These are phyloP conservation scores for Eurois occulta DNA, from an alignment of 2,888 invertebrate species.

Conservation along the genomic window DNA sequence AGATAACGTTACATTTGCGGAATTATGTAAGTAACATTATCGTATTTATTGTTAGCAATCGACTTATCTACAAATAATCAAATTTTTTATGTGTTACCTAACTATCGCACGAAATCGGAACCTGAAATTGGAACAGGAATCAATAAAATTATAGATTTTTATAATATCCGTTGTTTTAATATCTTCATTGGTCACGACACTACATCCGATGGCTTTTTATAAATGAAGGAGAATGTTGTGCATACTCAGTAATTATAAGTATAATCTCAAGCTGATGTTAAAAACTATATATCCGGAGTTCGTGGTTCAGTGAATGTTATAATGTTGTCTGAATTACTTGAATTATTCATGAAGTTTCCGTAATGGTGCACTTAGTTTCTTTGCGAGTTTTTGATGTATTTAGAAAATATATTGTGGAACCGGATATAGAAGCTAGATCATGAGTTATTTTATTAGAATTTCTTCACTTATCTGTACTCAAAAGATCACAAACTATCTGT, in stretches of 20 bases:
- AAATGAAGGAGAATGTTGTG: constrained; percentile 34
- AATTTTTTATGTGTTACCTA: constrained; percentile 23
- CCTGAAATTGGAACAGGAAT: constrained; percentile 25
- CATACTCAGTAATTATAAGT: constrained; percentile 27
- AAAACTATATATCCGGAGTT: constrained; percentile 33
- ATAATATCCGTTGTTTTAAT: constrained; percentile 40
- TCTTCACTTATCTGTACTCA: constrained; percentile 7
- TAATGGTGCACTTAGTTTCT: constrained; percentile 53
- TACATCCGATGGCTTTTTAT: constrained; percentile 7
- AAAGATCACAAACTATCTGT: background rate
- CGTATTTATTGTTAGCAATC: constrained; percentile 24
- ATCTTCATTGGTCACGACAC: constrained; percentile 22
- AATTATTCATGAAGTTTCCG: constrained; percentile 56
- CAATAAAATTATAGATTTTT: constrained; percentile 14
- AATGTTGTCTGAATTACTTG: constrained; percentile 48
- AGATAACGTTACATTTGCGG: constrained; percentile 70
- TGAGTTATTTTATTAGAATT: constrained; percentile 4
- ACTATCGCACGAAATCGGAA: constrained; percentile 34
- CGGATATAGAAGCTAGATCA: constrained; percentile 21
- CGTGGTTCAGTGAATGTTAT: constrained; percentile 55
- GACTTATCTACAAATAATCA: constrained; percentile 8
- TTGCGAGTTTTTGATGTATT: constrained; percentile 36
- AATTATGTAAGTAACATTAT: constrained; percentile 67
- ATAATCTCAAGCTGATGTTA: constrained; percentile 20
- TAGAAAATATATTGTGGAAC: constrained; percentile 35